These are phyloP conservation scores for Mormyrops attenuatus DNA, from an alignment of 2,797 vertebrate genomes.

Conservation along the genomic window DNA sequence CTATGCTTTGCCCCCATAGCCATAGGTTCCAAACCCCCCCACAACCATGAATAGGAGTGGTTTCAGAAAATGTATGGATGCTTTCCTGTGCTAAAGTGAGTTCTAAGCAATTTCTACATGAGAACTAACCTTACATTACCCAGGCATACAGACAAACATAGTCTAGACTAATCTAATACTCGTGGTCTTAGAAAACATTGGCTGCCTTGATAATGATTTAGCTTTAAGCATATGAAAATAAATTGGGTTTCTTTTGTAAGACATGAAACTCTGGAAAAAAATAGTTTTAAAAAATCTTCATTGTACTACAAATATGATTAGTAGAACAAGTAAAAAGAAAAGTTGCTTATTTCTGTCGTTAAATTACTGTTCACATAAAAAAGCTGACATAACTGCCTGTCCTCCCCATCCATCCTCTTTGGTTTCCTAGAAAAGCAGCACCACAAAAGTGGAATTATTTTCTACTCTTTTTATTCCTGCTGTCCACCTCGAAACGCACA, in stretches of 20 bases:
- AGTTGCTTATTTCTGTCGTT: neutral
- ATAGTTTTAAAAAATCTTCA: neutral
- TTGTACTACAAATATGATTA: neutral
- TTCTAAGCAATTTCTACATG: neutral
- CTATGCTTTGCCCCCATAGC: neutral
- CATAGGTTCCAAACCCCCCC: neutral
- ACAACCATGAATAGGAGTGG: neutral
- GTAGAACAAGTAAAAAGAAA: neutral
- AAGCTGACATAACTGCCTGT: neutral
- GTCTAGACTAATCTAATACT: neutral
- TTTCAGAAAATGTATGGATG: neutral
- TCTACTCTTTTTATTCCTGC: slow-evolving; percentile 24
- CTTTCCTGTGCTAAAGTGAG: neutral
- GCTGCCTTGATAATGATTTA: neutral
- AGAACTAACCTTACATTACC: slow-evolving; percentile 1
- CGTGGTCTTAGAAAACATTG: neutral
- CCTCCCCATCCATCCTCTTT: neutral
- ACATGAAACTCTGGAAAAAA: neutral
- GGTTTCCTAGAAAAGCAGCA: slow-evolving; percentile 12
- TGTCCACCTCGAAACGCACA: slow-evolving; percentile 32
- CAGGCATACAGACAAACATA: neutral
- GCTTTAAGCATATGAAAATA: neutral
- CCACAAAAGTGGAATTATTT: slow-evolving; percentile 7
- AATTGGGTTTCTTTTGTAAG: neutral
- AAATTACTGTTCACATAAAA: neutral